These are phyloP conservation scores for Lasiurus cinereus DNA, from an alignment of 2,113 vertebrate genomes.

Conservation along the genomic window DNA sequence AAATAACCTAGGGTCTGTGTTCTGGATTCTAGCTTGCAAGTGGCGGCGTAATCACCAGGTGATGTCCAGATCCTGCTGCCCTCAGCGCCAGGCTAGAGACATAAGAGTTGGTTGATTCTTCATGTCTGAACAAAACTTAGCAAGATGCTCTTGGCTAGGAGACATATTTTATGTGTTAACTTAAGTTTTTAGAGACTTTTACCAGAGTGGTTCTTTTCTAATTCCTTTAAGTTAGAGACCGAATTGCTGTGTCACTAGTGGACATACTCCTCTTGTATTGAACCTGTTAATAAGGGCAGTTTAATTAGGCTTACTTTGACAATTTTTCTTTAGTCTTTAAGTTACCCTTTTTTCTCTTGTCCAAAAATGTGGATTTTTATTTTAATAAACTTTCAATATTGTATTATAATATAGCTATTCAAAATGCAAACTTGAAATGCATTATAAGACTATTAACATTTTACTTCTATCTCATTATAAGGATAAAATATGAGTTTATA, in stretches of 20 bases:
- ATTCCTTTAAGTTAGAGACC: not conserved
- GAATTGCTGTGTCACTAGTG: fast-evolving
- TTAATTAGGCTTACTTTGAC: not conserved
- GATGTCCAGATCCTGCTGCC: not conserved
- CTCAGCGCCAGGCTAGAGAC: not conserved
- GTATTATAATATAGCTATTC: not conserved
- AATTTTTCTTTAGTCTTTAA: conserved; percentile 4
- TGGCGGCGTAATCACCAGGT: not conserved
- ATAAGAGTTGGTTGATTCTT: not conserved
- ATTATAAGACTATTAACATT: conserved; percentile 1
- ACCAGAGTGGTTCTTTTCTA: not conserved
- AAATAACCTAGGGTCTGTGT: not conserved
- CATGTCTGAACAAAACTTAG: not conserved
- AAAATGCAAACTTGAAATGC: conserved; percentile 50
- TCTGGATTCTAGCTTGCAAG: not conserved
- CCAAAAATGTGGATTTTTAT: not conserved
- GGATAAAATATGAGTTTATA: conserved; percentile 8
- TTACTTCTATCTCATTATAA: conserved; percentile 34
- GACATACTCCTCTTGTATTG: not conserved
- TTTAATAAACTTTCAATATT: conserved; percentile 41
- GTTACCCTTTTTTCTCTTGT: too few relatives aligned
- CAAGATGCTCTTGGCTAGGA: not conserved
- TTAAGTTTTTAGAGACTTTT: not conserved
- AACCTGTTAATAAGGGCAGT: not conserved
- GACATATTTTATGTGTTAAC: not conserved